Evolutionary conservation across 2,113 vertebrate species (phyloP).

Genomic region (Poeciliopsis turrubarensis): DNA sequence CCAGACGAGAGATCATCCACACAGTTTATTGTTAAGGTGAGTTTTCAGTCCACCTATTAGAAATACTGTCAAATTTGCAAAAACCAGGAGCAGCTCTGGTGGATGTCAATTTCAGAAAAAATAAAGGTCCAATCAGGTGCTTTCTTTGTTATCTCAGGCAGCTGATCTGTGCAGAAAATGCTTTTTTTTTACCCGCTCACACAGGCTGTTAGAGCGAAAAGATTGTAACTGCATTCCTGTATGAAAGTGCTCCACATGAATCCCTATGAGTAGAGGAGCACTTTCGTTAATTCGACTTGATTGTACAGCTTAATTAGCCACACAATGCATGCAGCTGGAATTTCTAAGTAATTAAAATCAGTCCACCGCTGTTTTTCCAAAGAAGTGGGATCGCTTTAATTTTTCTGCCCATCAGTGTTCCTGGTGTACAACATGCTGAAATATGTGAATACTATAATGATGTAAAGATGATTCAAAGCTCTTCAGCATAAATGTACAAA

Average conservation of each 20-base stretch:
- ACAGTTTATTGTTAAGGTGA: conserved; percentile 92
- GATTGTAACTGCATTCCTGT: conserved; percentile 29
- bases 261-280: conserved; percentile 30
- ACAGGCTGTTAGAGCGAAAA: conserved; percentile 15
- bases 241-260: conserved; percentile 34
- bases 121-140: too few relatives aligned
- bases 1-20: conserved; percentile 87
- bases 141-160: too few relatives aligned
- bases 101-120: too few relatives aligned
- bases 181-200: conserved; percentile 6
- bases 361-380: conserved; percentile 31
- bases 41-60: conserved; percentile 4
- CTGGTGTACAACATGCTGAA: conserved; percentile 11
- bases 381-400: neutral
- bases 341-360: conserved; percentile 53
- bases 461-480: conserved; percentile 14
- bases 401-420: neutral
- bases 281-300: conserved; percentile 42
- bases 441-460: neutral
- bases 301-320: conserved; percentile 45
- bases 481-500: conserved; percentile 15
- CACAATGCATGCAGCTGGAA: conserved; percentile 41
- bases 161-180: conserved; percentile 12
- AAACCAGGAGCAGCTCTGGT: neutral
- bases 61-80: neutral